These are phyloP conservation scores for Apamea crenata DNA, from an alignment of 2,888 invertebrate species.

Conservation along the genomic window DNA sequence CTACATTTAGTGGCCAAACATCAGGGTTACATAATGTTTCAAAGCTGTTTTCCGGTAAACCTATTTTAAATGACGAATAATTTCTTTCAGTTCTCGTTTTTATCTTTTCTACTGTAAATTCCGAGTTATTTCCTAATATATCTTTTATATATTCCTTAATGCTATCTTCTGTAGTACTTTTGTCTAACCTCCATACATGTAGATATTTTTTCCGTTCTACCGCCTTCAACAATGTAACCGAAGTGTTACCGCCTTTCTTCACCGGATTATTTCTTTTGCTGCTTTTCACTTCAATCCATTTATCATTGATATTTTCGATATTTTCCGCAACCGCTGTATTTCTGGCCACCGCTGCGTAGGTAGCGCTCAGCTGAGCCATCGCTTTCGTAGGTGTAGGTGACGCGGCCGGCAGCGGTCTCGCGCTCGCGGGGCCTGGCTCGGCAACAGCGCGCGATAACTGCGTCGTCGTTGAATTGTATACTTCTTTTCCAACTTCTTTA, in stretches of 20 bases:
- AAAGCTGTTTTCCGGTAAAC: conserved; percentile 3
- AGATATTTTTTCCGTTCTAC: conserved; percentile 32
- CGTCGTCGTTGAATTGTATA: too few species aligned
- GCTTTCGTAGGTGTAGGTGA: not conserved
- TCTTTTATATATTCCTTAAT: too few species aligned
- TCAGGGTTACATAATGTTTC: not conserved
- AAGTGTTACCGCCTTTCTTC: conserved; percentile 9
- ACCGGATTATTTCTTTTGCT: conserved; percentile 16
- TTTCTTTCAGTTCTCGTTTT: conserved; percentile 21
- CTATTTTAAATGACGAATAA: conserved; percentile 31
- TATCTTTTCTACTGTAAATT: conserved; percentile 9
- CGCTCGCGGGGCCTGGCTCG: too few species aligned
- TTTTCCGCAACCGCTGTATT: conserved; percentile 2
- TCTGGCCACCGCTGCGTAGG: conserved; percentile 25
- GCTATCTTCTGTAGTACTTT: not conserved
- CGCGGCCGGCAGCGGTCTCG: not conserved
- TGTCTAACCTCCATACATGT: conserved; percentile 32
- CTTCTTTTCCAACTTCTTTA: too few species aligned
- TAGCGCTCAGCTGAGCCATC: not conserved
- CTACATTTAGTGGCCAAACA: not conserved
- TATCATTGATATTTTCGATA: not conserved
- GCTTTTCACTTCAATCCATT: conserved; percentile 17
- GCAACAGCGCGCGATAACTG: too few species aligned
- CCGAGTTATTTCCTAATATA: too few species aligned
- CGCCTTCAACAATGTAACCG: conserved; percentile 19